A percentile compares a stretch with the other conserved stretches of the same genome.
Conservation (phyloP, 2,888 invertebrate species). For the Prosapia bicincta region DNA sequence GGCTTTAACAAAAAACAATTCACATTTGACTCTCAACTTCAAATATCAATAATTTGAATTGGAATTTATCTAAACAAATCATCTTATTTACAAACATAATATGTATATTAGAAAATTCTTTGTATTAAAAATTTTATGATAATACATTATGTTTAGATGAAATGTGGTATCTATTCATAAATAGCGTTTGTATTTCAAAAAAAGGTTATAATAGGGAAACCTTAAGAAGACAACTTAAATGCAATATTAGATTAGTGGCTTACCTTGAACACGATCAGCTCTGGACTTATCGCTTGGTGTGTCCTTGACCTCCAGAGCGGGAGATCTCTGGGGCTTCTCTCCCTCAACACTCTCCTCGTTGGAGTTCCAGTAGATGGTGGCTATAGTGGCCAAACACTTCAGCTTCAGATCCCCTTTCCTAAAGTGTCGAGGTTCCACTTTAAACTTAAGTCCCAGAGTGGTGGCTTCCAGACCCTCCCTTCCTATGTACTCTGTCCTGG, state of each 20-base stretch:
- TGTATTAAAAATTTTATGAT: too few relatives aligned
- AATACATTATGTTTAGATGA: too few relatives aligned
- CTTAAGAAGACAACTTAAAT: too few relatives aligned
- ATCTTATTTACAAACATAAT: too few relatives aligned
- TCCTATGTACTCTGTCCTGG: slow-evolving; percentile 52
- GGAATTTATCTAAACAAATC: too few relatives aligned
- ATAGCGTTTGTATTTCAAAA: too few relatives aligned
- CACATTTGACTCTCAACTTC: too few relatives aligned
- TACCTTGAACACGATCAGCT: slow-evolving; percentile 71
- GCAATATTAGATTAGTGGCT: not conserved
- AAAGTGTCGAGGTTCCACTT: slow-evolving; percentile 76
- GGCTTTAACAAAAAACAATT: too few relatives aligned
- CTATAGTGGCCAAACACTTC: slow-evolving; percentile 85
- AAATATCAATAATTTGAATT: too few relatives aligned
- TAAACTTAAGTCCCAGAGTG: slow-evolving; percentile 73
- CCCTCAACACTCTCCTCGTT: slow-evolving; percentile 60
- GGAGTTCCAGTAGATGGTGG: slow-evolving; percentile 80
- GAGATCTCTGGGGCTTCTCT: slow-evolving; percentile 63
- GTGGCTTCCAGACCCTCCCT: slow-evolving; percentile 73
- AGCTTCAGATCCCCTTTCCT: slow-evolving; percentile 80
- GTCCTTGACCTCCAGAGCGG: slow-evolving; percentile 73
- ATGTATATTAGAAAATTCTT: too few relatives aligned
- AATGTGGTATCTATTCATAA: too few relatives aligned
- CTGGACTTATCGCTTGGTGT: slow-evolving; percentile 53
- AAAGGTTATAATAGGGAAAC: too few relatives aligned